Base-by-base conservation (phyloP, 2,113 vertebrate genomes). In the Trinectes maculatus region DNA sequence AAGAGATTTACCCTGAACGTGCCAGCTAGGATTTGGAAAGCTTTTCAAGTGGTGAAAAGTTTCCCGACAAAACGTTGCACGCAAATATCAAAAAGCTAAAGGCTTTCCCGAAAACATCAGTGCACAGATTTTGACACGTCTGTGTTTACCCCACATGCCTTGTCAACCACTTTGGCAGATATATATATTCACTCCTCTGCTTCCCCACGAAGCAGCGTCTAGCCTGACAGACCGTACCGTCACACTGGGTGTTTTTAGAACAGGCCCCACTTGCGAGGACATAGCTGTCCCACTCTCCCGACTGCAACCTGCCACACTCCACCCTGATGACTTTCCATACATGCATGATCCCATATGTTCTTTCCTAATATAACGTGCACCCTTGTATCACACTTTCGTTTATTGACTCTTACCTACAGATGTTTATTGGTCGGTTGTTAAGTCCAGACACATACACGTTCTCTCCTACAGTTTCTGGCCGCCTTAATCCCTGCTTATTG, bases 1-100 rank as follows among this genome's bases (percentile, higher is more conserved):
- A 91, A 78, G 87, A 90, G 90, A 93, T 92, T n/a, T 92, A 92
- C 82, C 82, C 82, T 74, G 84, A 74, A 84, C 67, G 53, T 68
- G 89, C 88, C 92, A 86, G 80, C 82, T 76, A 44, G 79, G 84
- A 91, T 92, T 92, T 85, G 58, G 79, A 64, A 7, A 75, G 70
- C n/a, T 77, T 89, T 89, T 86, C 68, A 82, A 78, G 72, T 64
- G 85, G 63, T 59, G 69, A 84, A 86, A 84, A 83, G 84, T 87
- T 87, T 63, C 19, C 79, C 48, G 65, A 58, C 62, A 29, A 79
- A 83, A 88, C 76, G 74, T 68, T 62, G 68, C 74, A 22, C 66
- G 21, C 72, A 75, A 76, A 79, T 77, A 85, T 76, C 70, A 81
- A 78, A 85, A 84, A 60, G 86, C 75, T 88, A 87, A 87, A 74